Base-by-base conservation (phyloP, 1,140 invertebrate species). In the Nomia melanderi region DNA sequence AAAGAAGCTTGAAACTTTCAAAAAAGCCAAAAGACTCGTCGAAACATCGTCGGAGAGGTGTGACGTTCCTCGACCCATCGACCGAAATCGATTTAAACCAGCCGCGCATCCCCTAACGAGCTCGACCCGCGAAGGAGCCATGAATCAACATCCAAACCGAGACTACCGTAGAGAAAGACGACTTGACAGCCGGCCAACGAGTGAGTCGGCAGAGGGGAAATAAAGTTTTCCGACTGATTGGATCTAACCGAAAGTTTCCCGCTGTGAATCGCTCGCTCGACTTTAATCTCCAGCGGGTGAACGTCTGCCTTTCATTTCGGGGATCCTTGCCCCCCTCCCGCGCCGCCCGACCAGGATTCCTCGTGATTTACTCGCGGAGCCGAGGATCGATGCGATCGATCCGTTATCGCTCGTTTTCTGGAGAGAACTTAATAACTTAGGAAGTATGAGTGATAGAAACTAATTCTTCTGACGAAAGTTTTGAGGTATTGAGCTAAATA, bases 191-290 rank as follows among this genome's bases (percentile, higher is more conserved):
- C 8, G 11, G 36, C 8, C 8, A 39, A 7, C 8, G 14, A 6
- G 47, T 4, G 47, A 0, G 20, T 8, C 5, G 12, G 31, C 12
- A 17, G 31, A 9, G n/a, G 72, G 72, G 57, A 75, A 75, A 75
- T 75, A 75, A 75, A 75, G 72, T 75, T 75, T 75, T 75, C 53
- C 63, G 27, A 36, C 72, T 75, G 72, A 75, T 75, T 66, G 72
- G 72, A 67, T 67, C 63, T 67, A 29, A 60, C 25, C 36, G 62
- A 63, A 67, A 75, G 36, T 59, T 75, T 50, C 47, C 17, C 8
- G 31, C 72, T 50, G 57, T 17, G 69, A 60, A 25, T n/a, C 56
- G 39, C n/a, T 14, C 56, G 54, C 12, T 47, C 56, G 36, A 66
- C 72, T 75, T 67, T 75, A 75, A 75, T 75, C 72, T 67, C 53